phyloP scores from a whole-genome alignment of 2,888 invertebrate genomes.

The Dryococelus australis region DNA sequence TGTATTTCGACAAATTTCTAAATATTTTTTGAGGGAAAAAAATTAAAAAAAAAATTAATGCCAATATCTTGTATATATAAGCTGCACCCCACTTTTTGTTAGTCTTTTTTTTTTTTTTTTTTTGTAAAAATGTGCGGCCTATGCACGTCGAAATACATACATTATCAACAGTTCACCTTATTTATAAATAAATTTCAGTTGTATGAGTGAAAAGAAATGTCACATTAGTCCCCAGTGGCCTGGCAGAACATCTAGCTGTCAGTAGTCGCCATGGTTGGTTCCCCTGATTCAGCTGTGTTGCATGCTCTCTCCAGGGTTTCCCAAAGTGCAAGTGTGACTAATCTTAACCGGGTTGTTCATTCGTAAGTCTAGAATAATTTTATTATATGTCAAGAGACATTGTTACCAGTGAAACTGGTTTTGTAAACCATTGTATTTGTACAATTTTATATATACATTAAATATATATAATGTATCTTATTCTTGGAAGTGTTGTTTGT shows the following conservation, averaged over 20 bases:
- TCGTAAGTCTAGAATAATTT: not conserved
- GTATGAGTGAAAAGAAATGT: not conserved
- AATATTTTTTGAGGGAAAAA: too few species aligned
- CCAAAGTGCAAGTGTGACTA: not conserved
- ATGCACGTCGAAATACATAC: too few species aligned
- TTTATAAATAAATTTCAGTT: not conserved
- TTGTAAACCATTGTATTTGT: constrained; percentile 10
- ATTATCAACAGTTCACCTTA: not conserved
- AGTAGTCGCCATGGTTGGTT: too few species aligned
- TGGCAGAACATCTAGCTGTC: too few species aligned
- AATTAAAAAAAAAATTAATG: too few species aligned
- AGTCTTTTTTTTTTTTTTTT: too few species aligned
- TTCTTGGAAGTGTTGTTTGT: not conserved
- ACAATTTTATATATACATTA: not conserved
- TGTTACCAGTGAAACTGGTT: constrained; percentile 16
- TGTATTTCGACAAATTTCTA: too few species aligned
- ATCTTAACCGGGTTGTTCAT: not conserved
- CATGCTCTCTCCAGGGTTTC: not conserved
- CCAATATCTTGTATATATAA: too few species aligned
- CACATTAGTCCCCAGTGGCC: not conserved
- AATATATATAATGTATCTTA: not conserved
- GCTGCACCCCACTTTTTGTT: too few species aligned
- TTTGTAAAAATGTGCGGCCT: too few species aligned
- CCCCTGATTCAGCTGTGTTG: not conserved
- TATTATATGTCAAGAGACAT: not conserved